Base-by-base conservation (phyloP, 92 coral and sea anemone genomes). In the Phenganax marumi region DNA sequence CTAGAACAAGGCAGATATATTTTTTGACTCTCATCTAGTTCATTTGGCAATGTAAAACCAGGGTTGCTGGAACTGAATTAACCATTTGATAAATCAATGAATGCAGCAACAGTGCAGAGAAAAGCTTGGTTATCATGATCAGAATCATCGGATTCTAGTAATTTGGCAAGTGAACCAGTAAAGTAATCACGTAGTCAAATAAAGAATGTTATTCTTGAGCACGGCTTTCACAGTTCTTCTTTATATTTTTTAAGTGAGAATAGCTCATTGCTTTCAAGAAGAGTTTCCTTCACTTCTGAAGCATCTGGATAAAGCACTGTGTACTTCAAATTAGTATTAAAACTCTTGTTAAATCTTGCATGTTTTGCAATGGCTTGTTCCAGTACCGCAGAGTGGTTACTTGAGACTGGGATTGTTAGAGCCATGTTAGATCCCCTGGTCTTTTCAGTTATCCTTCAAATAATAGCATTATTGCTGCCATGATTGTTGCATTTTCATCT, bases 211-310 rank as follows among this genome's bases (percentile, higher is more conserved):
- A 82, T 75, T 46, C 84, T 17, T 12, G 78, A 81, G n/a, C 65
- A 80, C 10, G 78, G 53, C 84, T 82, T 82, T 22, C 76, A 73
- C 1, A 79, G 52, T 18, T 77, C 77, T 12, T 84, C 78, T 50
- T 84, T 84, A 77, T 77, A 84, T 77, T 26, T 76, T 22, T 62
- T 12, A 21, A 84, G 87, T n/a, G 57, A 43, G 23, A 85, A 85
- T 39, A 58, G 12, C 23, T 81, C 84, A 18, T 21, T 52, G 43
- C 53, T 12, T 8, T 60, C 77, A 11, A 76, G 84, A 22, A 81
- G 63, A 6, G 63, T 75, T 16, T 47, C 17, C 76, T 75, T 60
- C 7, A 84, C 65, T 19, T 84, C 83, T 3, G 74, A 55, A 9
- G 75, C 68, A 25, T 84, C 82, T 0, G 82, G 73, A 66, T 76